These are phyloP conservation scores for Vanessa tameamea DNA, from an alignment of 1,140 invertebrate genomes.

Conservation along the genomic window DNA sequence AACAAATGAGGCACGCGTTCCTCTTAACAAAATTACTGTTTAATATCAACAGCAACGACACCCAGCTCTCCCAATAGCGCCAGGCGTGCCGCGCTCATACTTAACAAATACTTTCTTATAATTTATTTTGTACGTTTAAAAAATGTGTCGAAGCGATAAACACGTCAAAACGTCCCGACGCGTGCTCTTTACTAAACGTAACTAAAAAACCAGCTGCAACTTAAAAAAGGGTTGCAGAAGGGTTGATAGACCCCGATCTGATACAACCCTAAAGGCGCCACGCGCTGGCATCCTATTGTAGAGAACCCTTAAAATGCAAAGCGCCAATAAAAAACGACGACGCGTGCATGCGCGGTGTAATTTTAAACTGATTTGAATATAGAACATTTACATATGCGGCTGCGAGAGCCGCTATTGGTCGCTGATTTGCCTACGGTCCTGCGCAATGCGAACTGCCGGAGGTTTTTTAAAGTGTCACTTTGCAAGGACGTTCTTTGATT, in stretches of 20 bases:
- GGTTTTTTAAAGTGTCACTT: slow-evolving; percentile 53
- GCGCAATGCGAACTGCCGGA: slow-evolving; percentile 51
- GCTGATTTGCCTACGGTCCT: slow-evolving; percentile 55
- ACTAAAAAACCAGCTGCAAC: slow-evolving; percentile 68
- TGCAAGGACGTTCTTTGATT: slow-evolving; percentile 57
- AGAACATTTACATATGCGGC: slow-evolving; percentile 67
- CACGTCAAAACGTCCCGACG: slow-evolving; percentile 50
- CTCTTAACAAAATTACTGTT: slow-evolving; percentile 2
- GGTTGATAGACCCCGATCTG: slow-evolving; percentile 50
- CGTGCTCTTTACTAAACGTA: slow-evolving; percentile 45
- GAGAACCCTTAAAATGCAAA: slow-evolving; percentile 53
- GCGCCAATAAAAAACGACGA: slow-evolving; percentile 68
- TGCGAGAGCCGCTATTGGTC: slow-evolving; percentile 57
- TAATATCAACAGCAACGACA: background rate
- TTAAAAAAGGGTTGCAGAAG: slow-evolving; percentile 70
- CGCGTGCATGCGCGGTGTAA: slow-evolving; percentile 74
- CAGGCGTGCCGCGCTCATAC: slow-evolving; percentile 37
- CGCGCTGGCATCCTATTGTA: slow-evolving; percentile 40
- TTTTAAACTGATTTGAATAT: slow-evolving; percentile 80
- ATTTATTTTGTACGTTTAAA: slow-evolving; percentile 18
- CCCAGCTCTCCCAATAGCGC: slow-evolving; percentile 24
- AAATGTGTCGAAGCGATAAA: slow-evolving; percentile 41
- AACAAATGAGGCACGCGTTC: background rate
- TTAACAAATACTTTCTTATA: slow-evolving; percentile 25
- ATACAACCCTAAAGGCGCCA: slow-evolving; percentile 44